Base-by-base conservation (phyloP, 2,888 invertebrate genomes). In the Tenthredo distinguenda region DNA sequence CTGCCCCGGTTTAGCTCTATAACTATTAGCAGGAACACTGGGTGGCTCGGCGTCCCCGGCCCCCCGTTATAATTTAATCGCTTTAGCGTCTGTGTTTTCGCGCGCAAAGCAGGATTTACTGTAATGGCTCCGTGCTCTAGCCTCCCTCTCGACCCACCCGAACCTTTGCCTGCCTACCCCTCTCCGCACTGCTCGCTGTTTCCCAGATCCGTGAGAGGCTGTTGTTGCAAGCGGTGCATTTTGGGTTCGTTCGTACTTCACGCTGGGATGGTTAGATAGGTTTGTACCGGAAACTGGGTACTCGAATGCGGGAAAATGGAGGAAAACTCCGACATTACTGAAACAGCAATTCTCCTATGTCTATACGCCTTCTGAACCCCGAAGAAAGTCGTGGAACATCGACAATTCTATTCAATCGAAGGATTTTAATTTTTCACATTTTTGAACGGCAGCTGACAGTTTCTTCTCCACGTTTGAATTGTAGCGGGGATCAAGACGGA, bases 41-140 rank as follows among this genome's bases (percentile, higher is more conserved):
- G 87, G 88, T 87, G 87, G 85, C 83, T 84, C 83, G 86, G 87
- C 86, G 86, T 87, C 88, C 87, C 89, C 88, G 87, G 86, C 87
- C 87, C 88, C 88, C 88, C 87, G 88, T 89, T 88, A 89, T 89
- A 89, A 89, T 89, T 89, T 89, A 89, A 89, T 89, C 89, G 89
- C 89, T 89, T 89, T 89, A 89, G 88, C 88, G 88, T 88, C 89
- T 88, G 89, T 89, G 89, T 89, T 89, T 89, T 89, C 89, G 88
- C 89, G 89, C 88, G 89, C 89, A 89, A 89, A 89, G 88, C 88
- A 89, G 88, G 89, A 89, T 89, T 89, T 89, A 89, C 89, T 88
- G 89, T 89, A 89, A 89, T 89, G 89, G 88, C 87, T 88, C 88
- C 87, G 87, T 87, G 87, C 87, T 87, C 86, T 82, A 85, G 37